These are phyloP conservation scores for Mus spicilegus DNA, from an alignment of 2,113 vertebrate genomes.

Conservation along the genomic window DNA sequence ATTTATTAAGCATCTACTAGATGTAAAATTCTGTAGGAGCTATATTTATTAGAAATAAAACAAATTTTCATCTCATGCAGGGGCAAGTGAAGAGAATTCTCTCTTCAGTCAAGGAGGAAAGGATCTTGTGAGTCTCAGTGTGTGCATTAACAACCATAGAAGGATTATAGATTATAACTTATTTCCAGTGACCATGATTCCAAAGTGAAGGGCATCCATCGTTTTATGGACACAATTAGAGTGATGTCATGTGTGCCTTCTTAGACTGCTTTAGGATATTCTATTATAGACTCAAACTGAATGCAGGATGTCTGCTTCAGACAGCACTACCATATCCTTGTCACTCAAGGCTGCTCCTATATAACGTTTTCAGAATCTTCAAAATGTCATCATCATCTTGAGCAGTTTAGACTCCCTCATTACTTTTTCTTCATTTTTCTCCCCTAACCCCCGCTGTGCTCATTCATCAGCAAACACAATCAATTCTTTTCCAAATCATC, in stretches of 20 bases:
- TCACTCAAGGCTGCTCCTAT: background rate
- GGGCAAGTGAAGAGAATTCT: background rate
- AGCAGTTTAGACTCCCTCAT: background rate
- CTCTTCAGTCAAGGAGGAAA: background rate
- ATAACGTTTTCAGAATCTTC: background rate
- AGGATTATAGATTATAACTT: background rate
- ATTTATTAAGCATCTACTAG: slow-evolving; percentile 10
- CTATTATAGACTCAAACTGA: background rate
- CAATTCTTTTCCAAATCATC: background rate
- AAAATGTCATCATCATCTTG: background rate
- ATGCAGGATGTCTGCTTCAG: background rate
- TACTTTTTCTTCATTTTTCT: background rate
- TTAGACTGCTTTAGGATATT: background rate
- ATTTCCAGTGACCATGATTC: background rate
- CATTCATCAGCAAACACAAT: background rate
- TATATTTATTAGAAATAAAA: background rate
- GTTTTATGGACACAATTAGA: background rate
- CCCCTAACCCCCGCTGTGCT: background rate
- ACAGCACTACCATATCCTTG: too few species aligned
- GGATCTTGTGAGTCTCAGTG: background rate
- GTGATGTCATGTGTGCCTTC: background rate
- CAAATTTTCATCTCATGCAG: background rate
- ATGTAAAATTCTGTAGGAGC: background rate
- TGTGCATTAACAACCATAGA: background rate
- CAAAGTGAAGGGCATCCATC: background rate